phyloP scores from a whole-genome alignment of 2,797 vertebrate species.

The Pterois miles region DNA sequence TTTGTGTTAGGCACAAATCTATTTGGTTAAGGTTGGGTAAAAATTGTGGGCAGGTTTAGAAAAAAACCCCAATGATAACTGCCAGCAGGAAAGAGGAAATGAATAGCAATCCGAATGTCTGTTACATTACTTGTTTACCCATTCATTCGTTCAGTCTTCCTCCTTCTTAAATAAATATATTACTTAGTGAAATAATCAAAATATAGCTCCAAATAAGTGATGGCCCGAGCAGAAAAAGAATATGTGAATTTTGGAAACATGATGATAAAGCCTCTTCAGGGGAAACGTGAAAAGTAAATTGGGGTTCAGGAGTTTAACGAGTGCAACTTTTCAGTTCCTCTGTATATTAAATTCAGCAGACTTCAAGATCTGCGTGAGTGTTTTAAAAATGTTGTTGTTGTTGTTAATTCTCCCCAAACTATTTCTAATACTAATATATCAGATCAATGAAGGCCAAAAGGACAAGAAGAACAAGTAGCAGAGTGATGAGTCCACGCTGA shows the following conservation, averaged over 20 bases:
- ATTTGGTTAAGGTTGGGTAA: neutral
- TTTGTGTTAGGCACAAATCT: neutral
- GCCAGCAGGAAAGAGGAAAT: neutral
- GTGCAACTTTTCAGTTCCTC: neutral
- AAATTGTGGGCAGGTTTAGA: neutral
- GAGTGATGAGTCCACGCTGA: neutral
- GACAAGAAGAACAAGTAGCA: neutral
- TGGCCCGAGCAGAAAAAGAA: neutral
- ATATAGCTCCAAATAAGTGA: neutral
- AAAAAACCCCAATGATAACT: neutral
- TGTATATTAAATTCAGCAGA: neutral
- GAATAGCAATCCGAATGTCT: neutral
- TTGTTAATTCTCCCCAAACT: neutral
- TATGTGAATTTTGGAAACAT: neutral
- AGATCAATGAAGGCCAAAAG: neutral
- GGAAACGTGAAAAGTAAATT: neutral
- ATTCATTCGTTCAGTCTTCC: neutral
- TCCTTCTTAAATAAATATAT: neutral
- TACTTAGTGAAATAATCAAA: neutral
- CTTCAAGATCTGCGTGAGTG: neutral
- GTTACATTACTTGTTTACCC: neutral
- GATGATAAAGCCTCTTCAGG: neutral
- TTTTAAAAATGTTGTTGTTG: neutral
- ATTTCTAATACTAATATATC: neutral
- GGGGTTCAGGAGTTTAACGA: neutral